Evolutionary conservation across 2,113 vertebrate species (phyloP).

Genomic region (Leptodactylus fuscus): DNA sequence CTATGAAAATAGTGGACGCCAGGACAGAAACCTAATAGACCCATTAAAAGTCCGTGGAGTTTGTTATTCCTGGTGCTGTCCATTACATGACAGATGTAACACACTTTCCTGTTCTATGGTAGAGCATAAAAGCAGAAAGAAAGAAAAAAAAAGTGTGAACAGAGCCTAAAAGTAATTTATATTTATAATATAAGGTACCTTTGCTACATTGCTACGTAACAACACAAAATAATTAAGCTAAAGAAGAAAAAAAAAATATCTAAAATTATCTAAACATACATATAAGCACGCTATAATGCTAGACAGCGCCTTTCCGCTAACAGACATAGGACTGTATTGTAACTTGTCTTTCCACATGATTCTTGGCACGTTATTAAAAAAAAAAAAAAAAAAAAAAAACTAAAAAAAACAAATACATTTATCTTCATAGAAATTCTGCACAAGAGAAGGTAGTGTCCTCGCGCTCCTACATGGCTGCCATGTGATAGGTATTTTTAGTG

Average conservation of each 20-base stretch:
- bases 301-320: not conserved
- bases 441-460: constrained; percentile 5
- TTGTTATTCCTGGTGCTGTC: too few relatives aligned
- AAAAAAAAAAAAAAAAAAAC: not conserved
- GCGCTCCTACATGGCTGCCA: not conserved
- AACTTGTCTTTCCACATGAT: not conserved
- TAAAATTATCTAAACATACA: not conserved
- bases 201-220: too few relatives aligned
- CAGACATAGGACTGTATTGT: not conserved
- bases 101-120: too few relatives aligned
- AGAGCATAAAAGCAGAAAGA: too few relatives aligned
- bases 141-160: too few relatives aligned
- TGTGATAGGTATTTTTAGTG: constrained; percentile 8
- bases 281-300: not conserved
- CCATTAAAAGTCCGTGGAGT: too few relatives aligned
- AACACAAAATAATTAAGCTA: not conserved
- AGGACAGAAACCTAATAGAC: too few relatives aligned
- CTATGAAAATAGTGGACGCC: too few relatives aligned
- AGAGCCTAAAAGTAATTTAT: too few relatives aligned
- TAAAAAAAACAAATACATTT: not conserved
- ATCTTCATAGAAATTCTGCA: not conserved
- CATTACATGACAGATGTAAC: too few relatives aligned
- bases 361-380: not conserved
- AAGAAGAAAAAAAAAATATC: not conserved
- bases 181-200: not conserved